Evolutionary conservation across 2,797 vertebrate genomes (phyloP), one percentile per base, ranked within the genome.

Genomic region (Coilia nasus): DNA sequence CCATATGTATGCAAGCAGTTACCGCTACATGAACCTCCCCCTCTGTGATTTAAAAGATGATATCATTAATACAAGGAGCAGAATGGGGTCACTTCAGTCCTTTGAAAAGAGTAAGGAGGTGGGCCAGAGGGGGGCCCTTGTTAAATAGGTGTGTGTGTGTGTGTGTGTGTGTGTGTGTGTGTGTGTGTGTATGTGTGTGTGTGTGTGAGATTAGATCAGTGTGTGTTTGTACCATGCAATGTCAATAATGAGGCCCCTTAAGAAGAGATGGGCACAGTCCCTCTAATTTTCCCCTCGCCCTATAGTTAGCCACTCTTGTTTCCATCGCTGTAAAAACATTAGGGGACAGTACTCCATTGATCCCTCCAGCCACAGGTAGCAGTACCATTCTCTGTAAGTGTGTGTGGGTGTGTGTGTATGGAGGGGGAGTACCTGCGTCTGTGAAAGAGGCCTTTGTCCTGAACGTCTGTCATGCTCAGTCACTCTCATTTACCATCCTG

Each of bases 401-500:
- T 71, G 64, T 71, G 64, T 31, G 64, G 15, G 64, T 71, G 64
- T 71, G 64, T 17, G 71, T 21, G 71, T 9, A 31, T 21, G 35
- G 9, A 31, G 71, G 50, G 71, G 84, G 85, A 85, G 82, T 92
- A 93, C 91, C 91, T 92, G 87, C 86, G 44, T 67, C 82, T 28
- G 87, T 89, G 56, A 92, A 93, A 92, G 90, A 86, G 59, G 35
- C 82, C 92, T 93, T 94, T 95, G 92, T 94, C 80, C n/a, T 15
- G 7, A 6, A 64, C 1, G 83, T 75, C 87, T 25, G 87, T 88
- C 71, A 84, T 87, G 82, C 6, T 88, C 50, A 83, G 88, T 85
- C 5, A 9, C 41, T 87, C 84, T 91, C 90, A 21, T 92, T 93
- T 84, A 86, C 93, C 92, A 89, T 87, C 84, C 89, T 84, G 82